Percentiles rank a stretch among this genome's conserved stretches.
Evolutionary conservation across 2,113 vertebrate species (phyloP).

Genomic region (Rhodinocichla rosea): DNA sequence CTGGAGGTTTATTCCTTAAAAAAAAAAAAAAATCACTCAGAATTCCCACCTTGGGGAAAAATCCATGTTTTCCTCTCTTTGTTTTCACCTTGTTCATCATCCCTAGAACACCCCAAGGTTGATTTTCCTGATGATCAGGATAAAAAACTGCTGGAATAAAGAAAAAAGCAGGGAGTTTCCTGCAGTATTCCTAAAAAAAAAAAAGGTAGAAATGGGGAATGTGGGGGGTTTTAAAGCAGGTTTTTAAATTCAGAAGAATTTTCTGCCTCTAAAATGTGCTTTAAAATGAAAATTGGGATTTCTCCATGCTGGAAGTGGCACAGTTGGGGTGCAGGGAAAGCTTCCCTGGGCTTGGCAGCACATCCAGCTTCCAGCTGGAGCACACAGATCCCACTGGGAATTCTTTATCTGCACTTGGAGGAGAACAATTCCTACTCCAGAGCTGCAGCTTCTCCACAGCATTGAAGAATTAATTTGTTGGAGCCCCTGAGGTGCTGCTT

Average conservation of each 20-base stretch:
- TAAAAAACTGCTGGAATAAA: not conserved
- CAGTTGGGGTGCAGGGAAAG: too few species aligned
- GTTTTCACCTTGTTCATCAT: not conserved
- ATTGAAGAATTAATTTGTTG: too few species aligned
- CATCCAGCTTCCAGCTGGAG: not conserved
- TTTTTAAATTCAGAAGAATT: not conserved
- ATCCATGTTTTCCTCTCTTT: fast-evolving
- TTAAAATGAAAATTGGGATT: fast-evolving
- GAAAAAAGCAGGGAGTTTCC: not conserved
- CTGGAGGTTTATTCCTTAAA: not conserved
- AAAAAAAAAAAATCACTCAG: not conserved
- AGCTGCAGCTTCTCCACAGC: too few species aligned
- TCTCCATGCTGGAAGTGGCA: not conserved
- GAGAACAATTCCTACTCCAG: too few species aligned
- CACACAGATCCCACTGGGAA: not conserved
- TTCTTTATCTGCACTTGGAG: not conserved
- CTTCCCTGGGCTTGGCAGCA: not conserved
- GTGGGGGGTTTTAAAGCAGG: not conserved
- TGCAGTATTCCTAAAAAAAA: not conserved
- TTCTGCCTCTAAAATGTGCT: not conserved
- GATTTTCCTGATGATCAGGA: not conserved
- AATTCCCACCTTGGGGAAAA: not conserved
- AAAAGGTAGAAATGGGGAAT: not conserved
- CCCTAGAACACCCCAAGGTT: fast-evolving
- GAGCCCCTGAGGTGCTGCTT: not conserved